Percentiles rank a stretch among this genome's conserved stretches.
Conservation (phyloP, 2,797 vertebrate species). For the Rhadinocentrus ornatus region DNA sequence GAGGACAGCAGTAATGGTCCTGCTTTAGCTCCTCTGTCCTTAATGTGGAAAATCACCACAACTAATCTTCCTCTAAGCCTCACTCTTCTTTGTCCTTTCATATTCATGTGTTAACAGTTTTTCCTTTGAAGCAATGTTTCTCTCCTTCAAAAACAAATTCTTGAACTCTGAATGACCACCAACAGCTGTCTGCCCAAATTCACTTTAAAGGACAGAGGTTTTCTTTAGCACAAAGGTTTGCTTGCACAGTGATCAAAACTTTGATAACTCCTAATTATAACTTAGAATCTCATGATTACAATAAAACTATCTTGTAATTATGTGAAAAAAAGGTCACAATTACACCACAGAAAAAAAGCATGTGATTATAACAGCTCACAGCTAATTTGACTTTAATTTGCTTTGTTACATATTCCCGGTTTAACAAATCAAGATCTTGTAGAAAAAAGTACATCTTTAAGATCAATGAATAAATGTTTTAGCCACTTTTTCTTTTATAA, state of each 20-base stretch:
- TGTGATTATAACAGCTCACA: conserved; percentile 5
- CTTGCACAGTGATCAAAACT: conserved; percentile 31
- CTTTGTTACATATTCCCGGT: conserved; percentile 3
- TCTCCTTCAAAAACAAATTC: conserved; percentile 23
- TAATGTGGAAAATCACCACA: conserved; percentile 61
- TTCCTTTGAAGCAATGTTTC: conserved; percentile 31
- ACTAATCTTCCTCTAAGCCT: conserved; percentile 35
- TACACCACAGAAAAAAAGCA: conserved; percentile 2
- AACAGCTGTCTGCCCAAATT: conserved; percentile 22
- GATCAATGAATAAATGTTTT: too few relatives aligned
- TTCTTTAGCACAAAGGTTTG: conserved; percentile 15
- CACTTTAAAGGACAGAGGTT: neutral
- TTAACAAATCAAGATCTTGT: neutral
- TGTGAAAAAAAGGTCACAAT: conserved; percentile 13
- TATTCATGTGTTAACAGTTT: conserved; percentile 21
- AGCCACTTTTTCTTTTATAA: too few relatives aligned
- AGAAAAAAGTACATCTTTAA: neutral
- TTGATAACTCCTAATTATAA: conserved; percentile 20
- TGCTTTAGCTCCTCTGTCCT: conserved; percentile 46
- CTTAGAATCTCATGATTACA: conserved; percentile 22
- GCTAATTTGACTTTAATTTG: conserved; percentile 15
- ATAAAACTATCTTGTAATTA: conserved; percentile 29
- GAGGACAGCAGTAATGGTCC: conserved; percentile 51
- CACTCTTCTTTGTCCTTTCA: conserved; percentile 36
- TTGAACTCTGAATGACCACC: neutral